Base-by-base conservation (phyloP, 2,888 invertebrate genomes). In the Holacanthella duospinosa region DNA sequence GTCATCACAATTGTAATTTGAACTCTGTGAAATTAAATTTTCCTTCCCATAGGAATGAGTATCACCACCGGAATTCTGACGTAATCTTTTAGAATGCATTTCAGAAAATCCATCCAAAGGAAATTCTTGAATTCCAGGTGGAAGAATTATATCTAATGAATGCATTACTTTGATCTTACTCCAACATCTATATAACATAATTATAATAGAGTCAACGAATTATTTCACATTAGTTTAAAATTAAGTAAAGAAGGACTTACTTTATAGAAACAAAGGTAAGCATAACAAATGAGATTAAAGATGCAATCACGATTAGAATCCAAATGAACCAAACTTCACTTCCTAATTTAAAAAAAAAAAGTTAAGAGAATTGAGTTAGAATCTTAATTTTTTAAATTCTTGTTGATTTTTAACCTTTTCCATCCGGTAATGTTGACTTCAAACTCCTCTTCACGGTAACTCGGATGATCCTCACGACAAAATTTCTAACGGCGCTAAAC, bases 121-220 rank as follows among this genome's bases (percentile, higher is more conserved):
- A 4, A 48, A 27, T 9, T 43, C n/a, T 21, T 24, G 4, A 6
- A 58, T 43, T 29, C 58, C 27, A 19, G 25, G 43, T 3, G 58
- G 27, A 29, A 24, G 3, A 21, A 4, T 29, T 6, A 24, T 36
- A 24, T 29, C 25, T 6, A 26, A 6, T 21, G 9, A 12, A 26
- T 55, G 25, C 55, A 25, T 12, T 19, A 12, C 6, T 55, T 27
- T 28, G 19, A 58, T 4, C 36, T 25, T 58, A 9, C 80, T 78
- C 77, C 84, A 85, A 28, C 82, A 74, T 74, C 85, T 85, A 36
- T 9, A 36, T 36, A 6, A 9, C 36, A 36, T 9, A 36, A 36
- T 6, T 36, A n/a, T n/a, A 59, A 61, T 12, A 48, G 36, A 9
- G 29, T 21, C 2, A 2, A 27, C 24, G 2, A 53, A 53, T 25